A percentile compares a stretch with the other conserved stretches of the same genome.
These are phyloP conservation scores for Ornithorhynchus anatinus DNA, from an alignment of 2,113 vertebrate species.

Conservation along the genomic window DNA sequence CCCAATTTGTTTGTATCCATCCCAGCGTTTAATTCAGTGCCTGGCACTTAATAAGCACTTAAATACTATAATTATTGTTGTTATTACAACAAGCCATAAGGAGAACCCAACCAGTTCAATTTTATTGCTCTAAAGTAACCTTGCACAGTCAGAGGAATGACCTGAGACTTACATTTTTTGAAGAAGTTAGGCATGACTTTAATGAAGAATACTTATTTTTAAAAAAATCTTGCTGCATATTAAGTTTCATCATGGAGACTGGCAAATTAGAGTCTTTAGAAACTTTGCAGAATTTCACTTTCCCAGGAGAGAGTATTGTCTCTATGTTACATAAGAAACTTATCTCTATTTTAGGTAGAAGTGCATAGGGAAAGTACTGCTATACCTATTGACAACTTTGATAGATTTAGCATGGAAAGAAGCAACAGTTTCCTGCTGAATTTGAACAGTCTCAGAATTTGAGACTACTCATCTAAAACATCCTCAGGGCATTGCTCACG, in stretches of 20 bases:
- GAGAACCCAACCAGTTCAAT: not conserved
- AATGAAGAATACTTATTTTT: not conserved
- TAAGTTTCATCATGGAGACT: not conserved
- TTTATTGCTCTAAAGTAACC: not conserved
- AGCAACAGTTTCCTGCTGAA: not conserved
- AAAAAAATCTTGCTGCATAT: not conserved
- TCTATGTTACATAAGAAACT: not conserved
- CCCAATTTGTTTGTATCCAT: no score
- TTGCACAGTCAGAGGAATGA: not conserved
- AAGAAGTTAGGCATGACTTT: not conserved
- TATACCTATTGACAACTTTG: conserved; percentile 18
- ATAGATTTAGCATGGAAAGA: conserved; percentile 20
- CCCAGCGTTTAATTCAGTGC: no score
- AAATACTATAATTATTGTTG: no score
- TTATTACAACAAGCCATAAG: no score
- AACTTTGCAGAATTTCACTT: conserved; percentile 5
- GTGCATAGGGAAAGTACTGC: not conserved
- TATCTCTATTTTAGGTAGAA: conserved; percentile 11
- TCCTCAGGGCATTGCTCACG: not conserved
- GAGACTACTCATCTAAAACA: conserved; percentile 15
- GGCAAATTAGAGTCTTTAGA: not conserved
- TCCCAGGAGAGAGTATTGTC: not conserved
- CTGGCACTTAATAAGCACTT: no score
- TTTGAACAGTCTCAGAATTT: conserved; percentile 7
- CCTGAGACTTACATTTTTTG: not conserved